Evolutionary conservation across 1,140 invertebrate genomes (phyloP).

Genomic region (Rhagoletis pomonella): DNA sequence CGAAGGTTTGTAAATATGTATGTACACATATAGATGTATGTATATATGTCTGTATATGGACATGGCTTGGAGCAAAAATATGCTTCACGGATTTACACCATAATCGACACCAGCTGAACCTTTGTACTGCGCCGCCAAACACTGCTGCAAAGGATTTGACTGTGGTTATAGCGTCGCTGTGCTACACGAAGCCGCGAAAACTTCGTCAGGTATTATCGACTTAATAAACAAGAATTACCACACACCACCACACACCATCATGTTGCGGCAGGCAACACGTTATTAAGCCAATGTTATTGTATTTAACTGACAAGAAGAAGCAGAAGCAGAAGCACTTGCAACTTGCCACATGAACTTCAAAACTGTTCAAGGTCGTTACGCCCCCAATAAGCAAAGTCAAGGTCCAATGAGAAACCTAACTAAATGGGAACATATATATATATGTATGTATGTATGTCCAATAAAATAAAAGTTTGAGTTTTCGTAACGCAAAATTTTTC

Average conservation of each 20-base stretch:
- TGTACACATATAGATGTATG: not conserved
- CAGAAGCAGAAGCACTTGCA: not conserved
- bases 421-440: not conserved
- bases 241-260: not conserved
- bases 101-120: slow-evolving; percentile 3
- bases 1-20: not conserved
- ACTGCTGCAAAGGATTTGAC: not conserved
- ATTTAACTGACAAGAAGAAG: not conserved
- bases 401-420: not conserved
- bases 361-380: slow-evolving; percentile 1
- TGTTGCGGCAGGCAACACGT: too few species aligned
- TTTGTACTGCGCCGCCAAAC: not conserved
- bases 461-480: not conserved
- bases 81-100: not conserved
- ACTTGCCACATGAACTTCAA: not conserved
- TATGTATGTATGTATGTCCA: too few species aligned
- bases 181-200: not conserved
- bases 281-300: too few species aligned
- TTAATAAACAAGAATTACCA: slow-evolving; percentile 3
- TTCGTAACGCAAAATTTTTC: not conserved
- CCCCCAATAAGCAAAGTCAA: not conserved
- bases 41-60: too few species aligned
- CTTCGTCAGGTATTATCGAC: slow-evolving; percentile 32
- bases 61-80: not conserved
- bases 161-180: too few species aligned